Conservation (phyloP, 1,140 invertebrate genomes). For the Drosophila repletoides region DNA sequence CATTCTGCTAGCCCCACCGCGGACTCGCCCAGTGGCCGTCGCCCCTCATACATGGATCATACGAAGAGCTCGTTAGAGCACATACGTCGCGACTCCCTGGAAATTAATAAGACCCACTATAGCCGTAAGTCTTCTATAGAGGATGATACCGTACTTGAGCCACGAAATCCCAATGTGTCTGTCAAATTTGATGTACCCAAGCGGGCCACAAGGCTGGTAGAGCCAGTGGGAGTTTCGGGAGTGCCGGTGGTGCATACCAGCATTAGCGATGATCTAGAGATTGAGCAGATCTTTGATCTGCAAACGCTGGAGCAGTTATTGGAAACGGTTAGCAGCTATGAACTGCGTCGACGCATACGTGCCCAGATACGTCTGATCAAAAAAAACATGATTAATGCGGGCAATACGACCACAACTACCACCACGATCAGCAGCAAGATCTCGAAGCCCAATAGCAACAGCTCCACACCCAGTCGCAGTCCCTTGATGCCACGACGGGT, state of each 20-base stretch:
- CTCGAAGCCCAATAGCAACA: constrained; percentile 11
- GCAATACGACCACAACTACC: constrained; percentile 13
- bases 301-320: constrained; percentile 87
- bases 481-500: constrained; percentile 4
- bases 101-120: constrained; percentile 75
- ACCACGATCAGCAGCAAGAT: constrained; percentile 30
- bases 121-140: constrained; percentile 68
- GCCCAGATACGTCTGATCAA: constrained; percentile 88
- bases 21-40: constrained; percentile 31
- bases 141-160: constrained; percentile 51
- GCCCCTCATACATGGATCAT: constrained; percentile 82
- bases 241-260: too few relatives aligned
- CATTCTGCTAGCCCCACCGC: constrained; percentile 32
- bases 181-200: constrained; percentile 86
- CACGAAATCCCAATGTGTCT: constrained; percentile 63
- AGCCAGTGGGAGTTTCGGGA: not conserved
- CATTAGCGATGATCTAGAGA: constrained; percentile 82
- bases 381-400: constrained; percentile 82
- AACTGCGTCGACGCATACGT: constrained; percentile 88
- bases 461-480: constrained; percentile 40
- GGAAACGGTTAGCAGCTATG: constrained; percentile 88
- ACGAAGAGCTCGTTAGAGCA: constrained; percentile 80
- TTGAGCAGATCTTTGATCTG: constrained; percentile 89
- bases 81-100: constrained; percentile 74
- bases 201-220: constrained; percentile 18